Percentiles rank a stretch among this genome's conserved stretches.
phyloP scores from a whole-genome alignment of 2,797 vertebrate species.

The Hylomyscus alleni region DNA sequence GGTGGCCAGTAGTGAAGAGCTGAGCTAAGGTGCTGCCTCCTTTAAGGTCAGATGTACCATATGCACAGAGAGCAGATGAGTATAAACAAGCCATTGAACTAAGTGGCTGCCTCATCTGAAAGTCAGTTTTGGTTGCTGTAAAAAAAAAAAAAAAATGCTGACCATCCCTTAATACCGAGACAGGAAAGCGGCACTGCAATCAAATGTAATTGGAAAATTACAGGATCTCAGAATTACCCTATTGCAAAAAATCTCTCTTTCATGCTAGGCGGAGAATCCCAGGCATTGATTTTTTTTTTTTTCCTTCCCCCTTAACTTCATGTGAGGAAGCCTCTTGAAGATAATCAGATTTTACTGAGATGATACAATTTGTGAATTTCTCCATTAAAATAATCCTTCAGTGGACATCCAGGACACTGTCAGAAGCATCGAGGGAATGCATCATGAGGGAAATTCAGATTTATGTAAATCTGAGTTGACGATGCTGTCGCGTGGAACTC shows the following conservation, averaged over 20 bases:
- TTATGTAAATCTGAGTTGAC: not conserved
- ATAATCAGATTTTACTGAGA: slow-evolving; percentile 73
- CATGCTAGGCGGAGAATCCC: slow-evolving; percentile 62
- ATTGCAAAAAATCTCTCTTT: slow-evolving; percentile 67
- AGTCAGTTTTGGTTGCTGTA: slow-evolving; percentile 58
- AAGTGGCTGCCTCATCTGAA: slow-evolving; percentile 67
- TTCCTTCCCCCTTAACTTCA: not conserved
- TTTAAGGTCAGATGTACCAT: not conserved
- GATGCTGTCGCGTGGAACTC: not conserved
- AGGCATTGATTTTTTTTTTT: slow-evolving; percentile 47
- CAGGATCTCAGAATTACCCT: slow-evolving; percentile 70
- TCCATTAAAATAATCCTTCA: slow-evolving; percentile 35
- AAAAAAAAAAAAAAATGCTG: slow-evolving; percentile 66
- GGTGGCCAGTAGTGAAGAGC: not conserved
- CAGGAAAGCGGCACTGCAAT: slow-evolving; percentile 70
- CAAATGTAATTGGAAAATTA: slow-evolving; percentile 80
- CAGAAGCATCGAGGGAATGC: not conserved
- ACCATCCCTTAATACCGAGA: slow-evolving; percentile 63
- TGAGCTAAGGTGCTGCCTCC: not conserved
- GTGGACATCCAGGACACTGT: not conserved
- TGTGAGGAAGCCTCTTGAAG: slow-evolving; percentile 65
- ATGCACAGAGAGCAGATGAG: not conserved
- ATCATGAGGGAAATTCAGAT: not conserved
- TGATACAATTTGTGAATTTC: slow-evolving; percentile 59
- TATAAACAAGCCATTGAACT: slow-evolving; percentile 63